Evolutionary conservation across 2,888 invertebrate species (phyloP), one percentile per base, ranked within the genome.

Genomic region (Drosophila tanythrix): DNA sequence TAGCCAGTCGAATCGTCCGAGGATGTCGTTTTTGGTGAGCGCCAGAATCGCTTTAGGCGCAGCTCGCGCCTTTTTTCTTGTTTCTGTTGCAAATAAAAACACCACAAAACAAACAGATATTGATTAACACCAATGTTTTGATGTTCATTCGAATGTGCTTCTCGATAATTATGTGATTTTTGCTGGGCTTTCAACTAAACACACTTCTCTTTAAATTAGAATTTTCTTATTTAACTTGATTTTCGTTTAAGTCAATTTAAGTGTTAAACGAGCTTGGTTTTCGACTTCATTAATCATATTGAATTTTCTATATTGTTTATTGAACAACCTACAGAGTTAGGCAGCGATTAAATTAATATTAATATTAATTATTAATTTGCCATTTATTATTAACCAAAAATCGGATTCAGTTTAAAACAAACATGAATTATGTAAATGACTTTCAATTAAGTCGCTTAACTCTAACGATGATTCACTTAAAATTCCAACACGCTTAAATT

Each of bases 11-110:
- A 93, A 74, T 93, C 93, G 82, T 93, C 93, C 63, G 93, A 93
- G 76, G 93, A 93, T 80, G 93, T 93, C 68, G 93, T 93, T 84
- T 93, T 93, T 79, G 93, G 93, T 83, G 93, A 92, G 76, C 93
- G 93, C 93, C 93, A 93, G 90, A 93, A 93, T 88, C 92, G 91
- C 90, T 93, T 93, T 78, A 93, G 90, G 91, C 93, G 93, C 92
- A 93, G 66, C 74, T 93, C 93, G 91, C 93, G 93, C 88, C 93
- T 93, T 92, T 93, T 93, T 91, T 93, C 93, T 92, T 93, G 93
- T 92, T 93, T 93, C 93, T 93, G 81, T 38, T 25, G 1, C 2
- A 46, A 25, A 25, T 15, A 8, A 46, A 46, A 46, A 25, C 13
- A 46, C 8, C 25, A 46, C 25, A 56, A 56, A 29, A n/a, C 38